Percentiles rank a stretch among this genome's conserved stretches.
Conservation (phyloP, 2,113 vertebrate species). For the Chionodraco myersi region DNA sequence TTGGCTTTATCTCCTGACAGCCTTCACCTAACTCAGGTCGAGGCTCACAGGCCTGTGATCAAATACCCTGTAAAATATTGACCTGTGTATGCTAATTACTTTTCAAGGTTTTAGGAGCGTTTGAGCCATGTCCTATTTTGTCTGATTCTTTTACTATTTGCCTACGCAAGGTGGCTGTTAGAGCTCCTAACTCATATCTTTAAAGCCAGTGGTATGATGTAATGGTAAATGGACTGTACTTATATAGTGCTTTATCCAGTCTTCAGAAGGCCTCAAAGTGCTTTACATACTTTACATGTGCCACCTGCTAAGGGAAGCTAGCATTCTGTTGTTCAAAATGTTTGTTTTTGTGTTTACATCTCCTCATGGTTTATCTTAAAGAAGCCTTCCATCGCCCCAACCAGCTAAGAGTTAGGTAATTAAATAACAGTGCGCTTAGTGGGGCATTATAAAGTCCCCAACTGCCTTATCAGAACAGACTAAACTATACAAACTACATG, state of each 20-base stretch:
- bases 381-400: background rate
- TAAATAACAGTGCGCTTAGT: background rate
- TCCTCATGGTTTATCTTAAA: constrained; percentile 25
- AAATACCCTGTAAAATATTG: constrained; percentile 75
- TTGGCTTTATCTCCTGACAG: constrained; percentile 65
- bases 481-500: background rate
- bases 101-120: constrained; percentile 25
- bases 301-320: no score
- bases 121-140: background rate
- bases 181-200: background rate
- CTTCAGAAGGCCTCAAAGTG: no score
- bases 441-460: background rate
- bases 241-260: no score
- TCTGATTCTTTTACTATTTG: background rate
- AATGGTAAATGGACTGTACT: no score
- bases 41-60: constrained; percentile 50
- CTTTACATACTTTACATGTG: no score
- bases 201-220: no score
- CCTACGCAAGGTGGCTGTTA: background rate
- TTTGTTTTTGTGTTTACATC: constrained; percentile 10
- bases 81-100: constrained; percentile 35
- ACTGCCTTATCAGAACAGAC: constrained; percentile 2
- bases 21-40: constrained; percentile 73
- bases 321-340: background rate
- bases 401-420: constrained; percentile 3